Base-by-base conservation (phyloP, 2,888 invertebrate species). In the Stenichneumon culpator region DNA sequence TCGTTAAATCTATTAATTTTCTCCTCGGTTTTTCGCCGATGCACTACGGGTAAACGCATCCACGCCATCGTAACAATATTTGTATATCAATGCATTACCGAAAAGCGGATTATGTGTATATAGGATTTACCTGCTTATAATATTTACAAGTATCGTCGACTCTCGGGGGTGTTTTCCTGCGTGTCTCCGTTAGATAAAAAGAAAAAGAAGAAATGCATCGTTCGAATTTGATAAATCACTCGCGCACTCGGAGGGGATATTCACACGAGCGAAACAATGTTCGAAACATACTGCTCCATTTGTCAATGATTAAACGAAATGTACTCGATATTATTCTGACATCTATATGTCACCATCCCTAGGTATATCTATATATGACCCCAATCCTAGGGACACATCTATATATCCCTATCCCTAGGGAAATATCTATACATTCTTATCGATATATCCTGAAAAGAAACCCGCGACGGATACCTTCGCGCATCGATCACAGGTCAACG, bases 21-120 rank as follows among this genome's bases (percentile, higher is more conserved):
- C 54, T 54, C 7, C 39, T 22, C 54, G 54, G 54, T 19, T 14
- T 25, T 25, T 57, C 57, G 25, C 25, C 11, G 9, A 25, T 57
- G 22, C 22, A 57, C 14, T 57, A 25, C 14, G 57, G 22, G 11
- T 57, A 22, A 22, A 57, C 57, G 57, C 25, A 22, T 25, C 25
- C 57, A 25, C 11, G 57, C 25, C 25, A 6, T 57, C 4, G 22
- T 25, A n/a, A 72, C 69, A 63, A n/a, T 50, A 81, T 57, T 57
- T 25, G 50, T 60, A 63, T 72, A 75, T 50, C 50, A 74, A 81
- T 60, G 60, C 65, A 28, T 67, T 72, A 57, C 44, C 57, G 70
- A 70, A 67, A 78, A 77, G 68, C 73, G 69, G 44, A 69, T 44
- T 57, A 72, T 70, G 19, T 16, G 44, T 47, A 47, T 47, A 47